phyloP scores from a whole-genome alignment of 1,140 invertebrate species.

The Drosophila lacteicornis region DNA sequence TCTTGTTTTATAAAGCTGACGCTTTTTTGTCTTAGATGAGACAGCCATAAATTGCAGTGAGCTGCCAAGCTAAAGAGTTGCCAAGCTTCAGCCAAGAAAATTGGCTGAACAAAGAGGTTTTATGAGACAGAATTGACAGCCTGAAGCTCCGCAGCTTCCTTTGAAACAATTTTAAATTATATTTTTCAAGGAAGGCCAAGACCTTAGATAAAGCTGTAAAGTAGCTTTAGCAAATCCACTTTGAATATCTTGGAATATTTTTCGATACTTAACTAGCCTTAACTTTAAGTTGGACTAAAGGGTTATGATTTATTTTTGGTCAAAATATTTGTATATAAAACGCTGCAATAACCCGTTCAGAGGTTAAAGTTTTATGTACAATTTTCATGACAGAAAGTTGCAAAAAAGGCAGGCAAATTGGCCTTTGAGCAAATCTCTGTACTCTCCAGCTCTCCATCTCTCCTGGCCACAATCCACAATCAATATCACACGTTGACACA shows the following conservation, averaged over 20 bases:
- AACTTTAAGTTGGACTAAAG: not conserved
- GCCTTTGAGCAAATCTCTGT: not conserved
- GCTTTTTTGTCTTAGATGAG: not conserved
- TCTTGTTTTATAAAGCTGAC: not conserved
- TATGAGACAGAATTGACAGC: conserved; percentile 9
- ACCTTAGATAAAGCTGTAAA: too few species aligned
- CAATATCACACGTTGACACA: conserved; percentile 48
- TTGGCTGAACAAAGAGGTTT: conserved; percentile 5
- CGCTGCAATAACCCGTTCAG: not conserved
- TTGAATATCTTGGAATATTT: not conserved
- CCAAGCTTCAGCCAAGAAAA: conserved; percentile 15
- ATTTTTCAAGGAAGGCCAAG: too few species aligned
- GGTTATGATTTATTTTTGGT: too few species aligned
- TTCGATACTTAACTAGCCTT: not conserved
- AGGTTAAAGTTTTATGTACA: not conserved
- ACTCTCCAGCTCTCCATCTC: not conserved
- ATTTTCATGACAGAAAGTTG: not conserved
- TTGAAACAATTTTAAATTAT: not conserved
- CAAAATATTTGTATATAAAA: too few species aligned
- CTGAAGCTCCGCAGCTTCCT: not conserved
- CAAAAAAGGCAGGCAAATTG: not conserved
- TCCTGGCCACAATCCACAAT: conserved; percentile 12
- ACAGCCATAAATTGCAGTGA: not conserved
- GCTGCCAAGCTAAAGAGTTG: not conserved
- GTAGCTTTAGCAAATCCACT: too few species aligned